These are phyloP conservation scores for Tenthredo distinguenda DNA, from an alignment of 2,888 invertebrate genomes.

Conservation along the genomic window DNA sequence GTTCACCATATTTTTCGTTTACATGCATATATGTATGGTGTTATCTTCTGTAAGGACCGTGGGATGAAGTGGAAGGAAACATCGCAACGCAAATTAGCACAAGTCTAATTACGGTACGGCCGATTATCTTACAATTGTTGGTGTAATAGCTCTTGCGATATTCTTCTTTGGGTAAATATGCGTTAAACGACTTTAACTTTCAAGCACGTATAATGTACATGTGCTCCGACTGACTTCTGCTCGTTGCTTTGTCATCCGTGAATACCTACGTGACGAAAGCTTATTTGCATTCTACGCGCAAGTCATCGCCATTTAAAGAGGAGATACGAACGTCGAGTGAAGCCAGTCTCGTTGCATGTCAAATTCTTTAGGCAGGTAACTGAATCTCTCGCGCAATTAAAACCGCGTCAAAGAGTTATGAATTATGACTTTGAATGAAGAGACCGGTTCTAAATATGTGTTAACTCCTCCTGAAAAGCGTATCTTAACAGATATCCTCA, in stretches of 20 bases:
- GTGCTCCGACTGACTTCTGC: conserved; percentile 23
- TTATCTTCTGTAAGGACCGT: background rate
- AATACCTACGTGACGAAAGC: conserved; percentile 44
- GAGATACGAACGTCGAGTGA: background rate
- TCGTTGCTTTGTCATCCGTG: conserved; percentile 38
- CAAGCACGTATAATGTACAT: conserved; percentile 12
- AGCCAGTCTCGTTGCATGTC: conserved; percentile 13
- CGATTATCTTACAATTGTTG: conserved; percentile 24
- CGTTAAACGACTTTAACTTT: conserved; percentile 15
- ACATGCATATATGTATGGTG: background rate
- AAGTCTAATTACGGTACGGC: background rate
- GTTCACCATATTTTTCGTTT: background rate
- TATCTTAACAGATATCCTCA: conserved; percentile 13
- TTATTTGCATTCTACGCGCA: conserved; percentile 34
- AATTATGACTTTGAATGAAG: conserved; percentile 16
- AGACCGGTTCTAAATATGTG: conserved; percentile 27
- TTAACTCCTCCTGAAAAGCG: conserved; percentile 12
- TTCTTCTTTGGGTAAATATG: conserved; percentile 19
- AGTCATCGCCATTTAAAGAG: conserved; percentile 42
- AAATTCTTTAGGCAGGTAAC: conserved; percentile 22
- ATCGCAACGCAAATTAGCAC: background rate
- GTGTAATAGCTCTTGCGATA: background rate
- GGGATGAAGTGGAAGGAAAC: background rate
- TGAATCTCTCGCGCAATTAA: conserved; percentile 40
- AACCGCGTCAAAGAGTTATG: conserved; percentile 35